Conservation (phyloP, 2,888 invertebrate species). For the Netelia virgata region DNA sequence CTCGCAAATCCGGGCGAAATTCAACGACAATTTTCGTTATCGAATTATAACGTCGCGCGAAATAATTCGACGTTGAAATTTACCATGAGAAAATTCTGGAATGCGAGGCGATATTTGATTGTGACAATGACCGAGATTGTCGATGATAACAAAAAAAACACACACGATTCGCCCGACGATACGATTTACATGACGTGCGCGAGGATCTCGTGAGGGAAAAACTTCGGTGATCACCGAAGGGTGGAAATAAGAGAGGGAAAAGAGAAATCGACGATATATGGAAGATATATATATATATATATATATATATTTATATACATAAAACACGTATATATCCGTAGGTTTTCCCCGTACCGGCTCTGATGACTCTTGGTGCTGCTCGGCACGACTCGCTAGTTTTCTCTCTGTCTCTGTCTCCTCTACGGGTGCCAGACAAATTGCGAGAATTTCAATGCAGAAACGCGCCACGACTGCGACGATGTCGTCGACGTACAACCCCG, state of each 20-base stretch:
- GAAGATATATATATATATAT: neutral
- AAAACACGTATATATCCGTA: conserved; percentile 14
- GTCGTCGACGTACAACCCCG: conserved; percentile 59
- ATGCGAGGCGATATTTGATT: conserved; percentile 50
- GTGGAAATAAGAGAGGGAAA: conserved; percentile 26
- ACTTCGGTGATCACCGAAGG: conserved; percentile 25
- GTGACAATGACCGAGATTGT: conserved; percentile 44
- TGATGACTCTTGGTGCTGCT: conserved; percentile 57
- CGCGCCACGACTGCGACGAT: conserved; percentile 38
- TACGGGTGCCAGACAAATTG: conserved; percentile 74
- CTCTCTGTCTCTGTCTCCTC: conserved; percentile 19
- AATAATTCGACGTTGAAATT: conserved; percentile 43
- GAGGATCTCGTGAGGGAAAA: conserved; percentile 23
- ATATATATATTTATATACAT: neutral
- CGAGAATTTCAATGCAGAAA: conserved; percentile 76
- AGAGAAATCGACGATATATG: conserved; percentile 25
- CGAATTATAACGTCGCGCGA: conserved; percentile 12
- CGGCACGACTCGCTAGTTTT: conserved; percentile 42
- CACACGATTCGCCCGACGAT: conserved; percentile 15
- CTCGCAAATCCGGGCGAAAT: neutral
- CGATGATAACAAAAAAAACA: conserved; percentile 2
- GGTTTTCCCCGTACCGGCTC: conserved; percentile 25
- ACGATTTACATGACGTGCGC: conserved; percentile 49
- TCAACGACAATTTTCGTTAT: conserved; percentile 27
- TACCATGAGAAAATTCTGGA: neutral